A percentile compares a stretch with the other conserved stretches of the same genome.
These are phyloP conservation scores for Raja brachyura DNA, from an alignment of 2,113 vertebrate species.

Conservation along the genomic window DNA sequence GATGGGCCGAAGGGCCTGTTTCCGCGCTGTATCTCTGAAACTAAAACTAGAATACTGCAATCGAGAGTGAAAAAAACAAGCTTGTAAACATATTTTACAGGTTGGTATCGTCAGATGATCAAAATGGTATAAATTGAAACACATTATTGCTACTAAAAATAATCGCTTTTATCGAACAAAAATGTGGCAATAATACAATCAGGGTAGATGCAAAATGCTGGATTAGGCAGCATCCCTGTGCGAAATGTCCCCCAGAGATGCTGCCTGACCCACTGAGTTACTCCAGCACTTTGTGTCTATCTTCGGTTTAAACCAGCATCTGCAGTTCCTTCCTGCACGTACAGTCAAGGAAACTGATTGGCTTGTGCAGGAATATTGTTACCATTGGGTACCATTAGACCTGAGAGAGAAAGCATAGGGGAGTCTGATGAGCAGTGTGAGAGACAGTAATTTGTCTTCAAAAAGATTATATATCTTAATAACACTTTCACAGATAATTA, in stretches of 20 bases:
- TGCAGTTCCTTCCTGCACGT: too few species aligned
- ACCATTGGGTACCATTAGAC: neutral
- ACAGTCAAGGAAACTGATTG: neutral
- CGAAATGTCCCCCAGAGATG: too few species aligned
- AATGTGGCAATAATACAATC: neutral
- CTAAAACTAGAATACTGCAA: too few species aligned
- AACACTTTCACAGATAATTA: conserved; percentile 26
- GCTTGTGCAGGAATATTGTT: neutral
- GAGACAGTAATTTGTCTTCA: neutral
- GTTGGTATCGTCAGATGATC: neutral
- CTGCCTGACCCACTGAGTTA: too few species aligned
- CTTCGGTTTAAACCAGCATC: too few species aligned
- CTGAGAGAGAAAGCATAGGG: neutral
- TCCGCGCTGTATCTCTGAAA: too few species aligned
- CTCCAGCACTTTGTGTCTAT: too few species aligned
- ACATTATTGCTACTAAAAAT: too few species aligned
- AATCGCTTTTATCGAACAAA: neutral
- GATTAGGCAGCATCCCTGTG: too few species aligned
- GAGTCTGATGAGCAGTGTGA: neutral
- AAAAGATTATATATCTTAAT: conserved; percentile 1
- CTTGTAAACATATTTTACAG: neutral
- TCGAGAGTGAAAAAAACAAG: neutral
- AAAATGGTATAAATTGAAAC: neutral
- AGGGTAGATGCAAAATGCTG: neutral
- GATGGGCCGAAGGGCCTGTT: too few species aligned